Evolutionary conservation across 2,888 invertebrate species (phyloP).

Genomic region (Amiota communis): DNA sequence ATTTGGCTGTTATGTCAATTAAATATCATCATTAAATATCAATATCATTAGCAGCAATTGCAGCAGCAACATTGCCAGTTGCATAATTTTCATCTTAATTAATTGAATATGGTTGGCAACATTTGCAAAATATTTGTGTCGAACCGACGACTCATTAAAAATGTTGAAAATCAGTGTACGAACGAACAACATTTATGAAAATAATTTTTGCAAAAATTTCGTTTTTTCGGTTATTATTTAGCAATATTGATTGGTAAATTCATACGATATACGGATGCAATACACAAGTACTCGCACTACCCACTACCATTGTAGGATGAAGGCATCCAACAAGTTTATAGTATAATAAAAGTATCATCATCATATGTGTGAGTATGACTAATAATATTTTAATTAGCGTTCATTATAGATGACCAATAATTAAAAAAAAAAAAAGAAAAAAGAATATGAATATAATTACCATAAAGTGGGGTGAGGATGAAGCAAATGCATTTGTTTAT

Average conservation of each 20-base stretch:
- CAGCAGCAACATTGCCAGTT: background rate
- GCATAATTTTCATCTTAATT: slow-evolving; percentile 26
- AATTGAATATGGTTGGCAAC: slow-evolving; percentile 20
- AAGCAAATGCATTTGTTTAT: slow-evolving; percentile 1
- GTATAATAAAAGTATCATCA: background rate
- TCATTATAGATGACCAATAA: slow-evolving; percentile 8
- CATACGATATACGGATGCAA: background rate
- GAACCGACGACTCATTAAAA: no score
- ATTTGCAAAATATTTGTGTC: background rate
- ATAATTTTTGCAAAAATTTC: slow-evolving; percentile 13
- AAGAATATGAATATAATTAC: background rate
- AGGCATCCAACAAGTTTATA: no score
- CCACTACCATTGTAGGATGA: no score
- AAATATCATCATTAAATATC: slow-evolving; percentile 22
- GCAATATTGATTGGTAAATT: background rate
- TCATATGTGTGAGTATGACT: slow-evolving; percentile 2
- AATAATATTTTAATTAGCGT: slow-evolving; percentile 27
- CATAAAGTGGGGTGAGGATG: background rate
- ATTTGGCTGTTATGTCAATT: slow-evolving; percentile 13
- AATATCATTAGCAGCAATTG: slow-evolving; percentile 7
- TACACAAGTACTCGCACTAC: no score
- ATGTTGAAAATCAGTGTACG: no score
- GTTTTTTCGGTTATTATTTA: background rate
- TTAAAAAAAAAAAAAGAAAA: background rate
- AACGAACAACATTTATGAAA: background rate